These are phyloP conservation scores for Drosophila bunnanda DNA, from an alignment of 2,888 invertebrate genomes.

Conservation along the genomic window DNA sequence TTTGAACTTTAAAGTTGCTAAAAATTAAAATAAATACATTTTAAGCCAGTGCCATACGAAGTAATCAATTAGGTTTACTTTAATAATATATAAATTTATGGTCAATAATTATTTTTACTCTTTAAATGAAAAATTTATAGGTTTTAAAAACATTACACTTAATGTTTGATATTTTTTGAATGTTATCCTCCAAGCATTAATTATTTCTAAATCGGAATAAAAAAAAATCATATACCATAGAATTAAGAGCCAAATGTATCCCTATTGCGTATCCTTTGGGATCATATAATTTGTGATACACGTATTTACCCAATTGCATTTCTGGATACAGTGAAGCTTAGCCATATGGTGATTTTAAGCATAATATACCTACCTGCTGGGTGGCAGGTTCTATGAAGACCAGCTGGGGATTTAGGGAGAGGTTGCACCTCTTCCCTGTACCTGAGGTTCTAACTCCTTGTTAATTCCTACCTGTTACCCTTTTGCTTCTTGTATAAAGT, in stretches of 20 bases:
- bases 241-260: neutral
- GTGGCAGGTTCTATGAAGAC: neutral
- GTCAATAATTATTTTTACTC: no score
- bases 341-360: neutral
- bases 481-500: constrained; percentile 14
- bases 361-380: neutral
- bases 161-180: no score
- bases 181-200: no score
- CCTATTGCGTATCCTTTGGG: neutral
- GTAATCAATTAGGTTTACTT: no score
- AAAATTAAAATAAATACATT: no score
- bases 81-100: no score
- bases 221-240: no score
- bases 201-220: no score
- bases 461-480: neutral
- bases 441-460: neutral
- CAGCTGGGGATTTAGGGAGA: neutral
- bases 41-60: no score
- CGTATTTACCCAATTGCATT: neutral
- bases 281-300: neutral
- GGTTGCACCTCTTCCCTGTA: neutral
- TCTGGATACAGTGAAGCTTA: neutral
- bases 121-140: no score
- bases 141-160: no score
- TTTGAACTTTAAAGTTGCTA: no score